Conservation (phyloP, 2,113 vertebrate genomes). For the Syngnathus floridae region DNA sequence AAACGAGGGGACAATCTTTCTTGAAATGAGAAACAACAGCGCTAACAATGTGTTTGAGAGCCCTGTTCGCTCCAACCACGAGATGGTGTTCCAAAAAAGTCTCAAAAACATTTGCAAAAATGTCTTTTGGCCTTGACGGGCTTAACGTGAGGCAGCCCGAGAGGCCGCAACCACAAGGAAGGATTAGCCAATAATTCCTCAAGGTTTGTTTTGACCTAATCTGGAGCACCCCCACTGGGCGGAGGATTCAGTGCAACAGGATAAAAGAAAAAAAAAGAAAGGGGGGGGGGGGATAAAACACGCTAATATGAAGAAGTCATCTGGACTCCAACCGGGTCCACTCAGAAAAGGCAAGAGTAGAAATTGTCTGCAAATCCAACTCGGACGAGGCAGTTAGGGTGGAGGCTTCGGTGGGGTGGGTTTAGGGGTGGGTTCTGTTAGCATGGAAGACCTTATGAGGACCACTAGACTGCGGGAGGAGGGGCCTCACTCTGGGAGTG, state of each 20-base stretch:
- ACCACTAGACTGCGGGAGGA: conserved; percentile 35
- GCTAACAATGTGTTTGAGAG: background rate
- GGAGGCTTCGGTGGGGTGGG: background rate
- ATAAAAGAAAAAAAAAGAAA: background rate
- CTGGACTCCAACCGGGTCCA: conserved; percentile 28
- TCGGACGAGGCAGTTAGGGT: conserved; percentile 14
- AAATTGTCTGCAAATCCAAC: conserved; percentile 44
- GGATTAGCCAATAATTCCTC: conserved; percentile 27
- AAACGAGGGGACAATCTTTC: background rate
- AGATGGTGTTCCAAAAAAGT: background rate
- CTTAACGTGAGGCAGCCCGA: conserved; percentile 3
- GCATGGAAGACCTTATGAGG: conserved; percentile 13
- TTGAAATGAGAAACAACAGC: background rate
- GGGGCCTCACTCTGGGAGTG: conserved; percentile 9
- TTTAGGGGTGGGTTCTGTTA: conserved; percentile 10
- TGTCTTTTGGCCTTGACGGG: background rate
- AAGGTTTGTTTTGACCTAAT: conserved; percentile 29
- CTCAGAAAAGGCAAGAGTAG: conserved; percentile 5
- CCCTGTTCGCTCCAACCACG: background rate
- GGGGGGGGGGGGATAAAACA: background rate
- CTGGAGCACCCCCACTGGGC: conserved; percentile 20
- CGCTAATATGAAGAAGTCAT: conserved; percentile 6
- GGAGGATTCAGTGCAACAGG: conserved; percentile 8
- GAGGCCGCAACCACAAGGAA: background rate
- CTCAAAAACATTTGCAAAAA: too few species aligned